Conservation (phyloP, 2,113 vertebrate species). For the Myrmecobius fasciatus region DNA sequence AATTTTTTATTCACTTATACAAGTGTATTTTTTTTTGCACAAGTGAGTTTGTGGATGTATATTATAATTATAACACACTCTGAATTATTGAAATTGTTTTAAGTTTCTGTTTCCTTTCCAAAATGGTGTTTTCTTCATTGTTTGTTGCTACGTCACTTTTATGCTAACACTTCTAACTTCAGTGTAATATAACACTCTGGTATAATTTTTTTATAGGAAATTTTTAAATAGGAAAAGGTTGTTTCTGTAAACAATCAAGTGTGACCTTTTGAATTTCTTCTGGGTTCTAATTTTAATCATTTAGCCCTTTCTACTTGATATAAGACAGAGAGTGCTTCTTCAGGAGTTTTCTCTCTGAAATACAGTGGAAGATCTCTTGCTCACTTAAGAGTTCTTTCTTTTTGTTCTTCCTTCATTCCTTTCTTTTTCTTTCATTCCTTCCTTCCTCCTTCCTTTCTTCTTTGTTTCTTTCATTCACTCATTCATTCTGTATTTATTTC, state of each 20-base stretch:
- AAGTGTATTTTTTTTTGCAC: accelerated
- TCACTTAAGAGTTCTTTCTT: not conserved
- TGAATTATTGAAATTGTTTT: not conserved
- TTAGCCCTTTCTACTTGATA: not conserved
- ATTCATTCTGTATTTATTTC: not conserved
- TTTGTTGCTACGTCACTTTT: not conserved
- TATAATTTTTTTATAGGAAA: too few species aligned
- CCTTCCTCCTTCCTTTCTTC: not conserved
- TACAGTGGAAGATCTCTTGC: not conserved
- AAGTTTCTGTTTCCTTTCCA: not conserved
- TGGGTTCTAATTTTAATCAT: constrained; percentile 1
- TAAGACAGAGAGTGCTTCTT: not conserved
- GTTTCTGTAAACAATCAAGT: not conserved
- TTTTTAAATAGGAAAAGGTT: not conserved
- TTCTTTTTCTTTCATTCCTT: not conserved
- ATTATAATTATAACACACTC: not conserved
- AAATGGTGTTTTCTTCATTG: not conserved
- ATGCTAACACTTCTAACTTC: not conserved
- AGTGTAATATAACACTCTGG: not conserved
- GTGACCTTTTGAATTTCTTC: constrained; percentile 1
- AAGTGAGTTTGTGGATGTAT: not conserved
- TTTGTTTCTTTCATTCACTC: not conserved
- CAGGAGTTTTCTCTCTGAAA: not conserved
- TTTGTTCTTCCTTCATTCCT: not conserved
- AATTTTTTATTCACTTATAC: not conserved